phyloP scores from a whole-genome alignment of 2,888 invertebrate species.

The Keiferia lycopersicella region DNA sequence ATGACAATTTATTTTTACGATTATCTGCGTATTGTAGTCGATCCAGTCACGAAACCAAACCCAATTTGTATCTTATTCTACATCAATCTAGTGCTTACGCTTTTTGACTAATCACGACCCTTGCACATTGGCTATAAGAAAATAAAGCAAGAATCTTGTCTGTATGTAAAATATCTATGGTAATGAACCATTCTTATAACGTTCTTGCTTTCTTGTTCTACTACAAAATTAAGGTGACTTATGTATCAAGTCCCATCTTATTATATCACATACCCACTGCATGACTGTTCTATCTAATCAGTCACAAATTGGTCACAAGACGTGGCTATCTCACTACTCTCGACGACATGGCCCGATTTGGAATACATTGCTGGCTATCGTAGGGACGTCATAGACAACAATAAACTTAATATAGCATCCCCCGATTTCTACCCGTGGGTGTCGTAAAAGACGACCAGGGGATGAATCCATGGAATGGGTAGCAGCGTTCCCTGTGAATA shows the following conservation, averaged over 20 bases:
- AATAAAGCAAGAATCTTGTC: too few species aligned
- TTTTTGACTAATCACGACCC: conserved; percentile 6
- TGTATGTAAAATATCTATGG: not conserved
- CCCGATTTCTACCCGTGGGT: too few species aligned
- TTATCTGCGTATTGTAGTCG: not conserved
- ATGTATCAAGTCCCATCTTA: not conserved
- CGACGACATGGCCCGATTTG: too few species aligned
- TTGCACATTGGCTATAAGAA: not conserved
- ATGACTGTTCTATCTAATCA: not conserved
- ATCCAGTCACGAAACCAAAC: not conserved
- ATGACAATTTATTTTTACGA: too few species aligned
- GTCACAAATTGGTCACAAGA: not conserved
- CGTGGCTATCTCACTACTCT: too few species aligned
- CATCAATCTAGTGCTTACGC: not conserved
- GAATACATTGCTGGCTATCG: too few species aligned
- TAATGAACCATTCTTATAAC: not conserved
- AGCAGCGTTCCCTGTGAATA: too few species aligned
- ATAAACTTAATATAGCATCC: too few species aligned
- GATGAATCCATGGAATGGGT: too few species aligned
- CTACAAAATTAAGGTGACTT: not conserved
- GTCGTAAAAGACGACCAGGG: too few species aligned
- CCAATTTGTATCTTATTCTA: not conserved
- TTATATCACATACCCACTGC: not conserved
- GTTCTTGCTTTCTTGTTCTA: too few species aligned
- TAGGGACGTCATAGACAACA: too few species aligned